Evolutionary conservation across 2,113 vertebrate genomes (phyloP), one percentile per base, ranked within the genome.

Genomic region (Sapayoa aenigma): DNA sequence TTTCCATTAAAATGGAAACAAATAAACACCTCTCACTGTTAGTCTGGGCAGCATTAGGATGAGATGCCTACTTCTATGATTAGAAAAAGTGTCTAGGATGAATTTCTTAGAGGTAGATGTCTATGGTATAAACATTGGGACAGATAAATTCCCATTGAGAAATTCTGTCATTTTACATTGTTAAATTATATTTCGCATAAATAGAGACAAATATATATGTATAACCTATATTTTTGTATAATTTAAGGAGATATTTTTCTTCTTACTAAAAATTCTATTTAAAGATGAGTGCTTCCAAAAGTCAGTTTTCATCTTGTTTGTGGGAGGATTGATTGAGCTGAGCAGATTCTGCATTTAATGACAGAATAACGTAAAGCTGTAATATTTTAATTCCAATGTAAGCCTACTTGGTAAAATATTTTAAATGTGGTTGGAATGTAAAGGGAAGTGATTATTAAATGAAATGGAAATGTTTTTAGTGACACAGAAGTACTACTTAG

Each of bases 151-250:
- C 41, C 58, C 13, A 18, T 78, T 85, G 28, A 31, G 31, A 91
- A 72, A 62, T 75, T 90, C 86, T 67, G 47, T n/a, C 42, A 77
- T 84, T 84, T 88, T 84, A 52, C 42, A 71, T 8, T 50, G 35
- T 62, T 93, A 87, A 82, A 66, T 79, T 66, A 22, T 94, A 83
- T 63, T 95, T 95, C 94, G 37, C 87, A 91, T 87, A 87, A 95
- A 82, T 78, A 86, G 50, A 91, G 39, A 49, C 66, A 92, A 78
- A 69, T 72, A 82, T 68, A 71, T 22, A 72, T 68, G 75, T 24
- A 62, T 58, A 91, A 49, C 37, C 62, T 76, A 35, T 14, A 53
- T 65, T 95, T 95, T 89, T 33, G 2, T 87, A 78, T 53, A 12
- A 67, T 68, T 72, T 89, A 76, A 71, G n/a, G 66, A 89, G 16